Evolutionary conservation across 2,888 invertebrate species (phyloP), one percentile per base, ranked within the genome.

Genomic region (Antitype chi): DNA sequence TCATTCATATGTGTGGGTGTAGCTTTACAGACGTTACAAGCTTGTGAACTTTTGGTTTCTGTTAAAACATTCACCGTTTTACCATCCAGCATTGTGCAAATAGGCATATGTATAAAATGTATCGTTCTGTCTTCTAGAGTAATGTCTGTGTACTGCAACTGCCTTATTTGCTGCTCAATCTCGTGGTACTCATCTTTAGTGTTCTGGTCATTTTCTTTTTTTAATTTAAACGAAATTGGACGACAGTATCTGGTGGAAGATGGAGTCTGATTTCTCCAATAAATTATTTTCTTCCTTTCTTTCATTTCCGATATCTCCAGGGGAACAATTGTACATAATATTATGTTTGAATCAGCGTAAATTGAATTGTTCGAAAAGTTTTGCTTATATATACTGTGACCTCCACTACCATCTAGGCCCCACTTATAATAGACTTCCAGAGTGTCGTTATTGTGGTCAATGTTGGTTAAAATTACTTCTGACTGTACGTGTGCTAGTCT

Each of bases 21-120:
- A 0, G 49, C 70, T 60, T 60, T 60, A 60, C 47, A 70, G 0
- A 70, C 32, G n/a, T 60, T 70, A 70, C 47, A 70, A 0, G 59
- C 70, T 60, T 59, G 70, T 70, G 70, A 47, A 59, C 47, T 70
- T 70, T 70, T 70, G 0, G 59, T 70, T 57, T 70, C 28, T 70
- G 59, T 70, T 59, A 59, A 47, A 1, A 59, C 47, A 47, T 59
- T 70, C 0, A 70, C 70, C 1, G 70, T 70, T 70, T 70, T 70
- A 1, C 70, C 59, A 47, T 70, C 59, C 47, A 47, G 59, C 47
- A 59, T 70, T 59, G 59, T 70, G 59, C 59, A 70, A 70, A 70
- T 70, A 0, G 47, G 59, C 0, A 47, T 47, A 47, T 70, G 70
- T 43, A 28, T 69, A 57, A 69, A 69, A 25, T 43, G 13, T 25